Evolutionary conservation across 2,797 vertebrate species (phyloP), one percentile per base, ranked within the genome.

Genomic region (Xenops minutus): DNA sequence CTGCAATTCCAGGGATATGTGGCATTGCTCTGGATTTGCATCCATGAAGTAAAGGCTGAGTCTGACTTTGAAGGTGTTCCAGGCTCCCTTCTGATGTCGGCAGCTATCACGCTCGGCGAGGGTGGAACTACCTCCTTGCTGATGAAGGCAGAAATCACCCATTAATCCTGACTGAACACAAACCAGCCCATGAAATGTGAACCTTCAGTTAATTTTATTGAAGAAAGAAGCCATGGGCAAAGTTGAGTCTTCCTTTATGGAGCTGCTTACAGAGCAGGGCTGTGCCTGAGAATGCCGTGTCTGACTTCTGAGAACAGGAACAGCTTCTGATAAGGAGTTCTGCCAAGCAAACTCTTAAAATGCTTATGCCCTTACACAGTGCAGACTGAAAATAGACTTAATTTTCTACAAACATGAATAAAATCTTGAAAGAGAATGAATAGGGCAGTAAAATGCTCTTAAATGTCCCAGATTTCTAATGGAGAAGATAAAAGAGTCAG

Each of bases 21-120:
- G 41, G 26, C 1, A 0, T 71, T 90, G 44, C 30, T 73, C 52
- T 79, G 62, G 22, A 85, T 93, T 92, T 83, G 26, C 78, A 79
- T 66, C 46, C 1, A 2, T 66, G n/a, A 63, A 51, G 10, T 30
- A 52, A 76, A 89, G 61, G 16, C 68, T 85, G 56, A 73, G 54
- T 54, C 61, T 85, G 71, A 26, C 78, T 89, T 88, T 51, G 62
- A 93, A 91, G 68, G 22, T 51, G 36, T 26, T 83, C 37, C 85
- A 83, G 72, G 56, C 77, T 89, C 1, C 27, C 71, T 88, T 85
- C 41, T 91, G 68, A 22, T 74, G 68, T 76, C 0, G 3, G 34
- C 52, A 89, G 7, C 63, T 34, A 27, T 36, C 44, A 36, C 0
- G 0, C 51, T 58, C 0, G 0, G 49, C 0, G 0, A 71, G 55